Conservation (phyloP, 2,888 invertebrate genomes). For the Erebia aethiops region DNA sequence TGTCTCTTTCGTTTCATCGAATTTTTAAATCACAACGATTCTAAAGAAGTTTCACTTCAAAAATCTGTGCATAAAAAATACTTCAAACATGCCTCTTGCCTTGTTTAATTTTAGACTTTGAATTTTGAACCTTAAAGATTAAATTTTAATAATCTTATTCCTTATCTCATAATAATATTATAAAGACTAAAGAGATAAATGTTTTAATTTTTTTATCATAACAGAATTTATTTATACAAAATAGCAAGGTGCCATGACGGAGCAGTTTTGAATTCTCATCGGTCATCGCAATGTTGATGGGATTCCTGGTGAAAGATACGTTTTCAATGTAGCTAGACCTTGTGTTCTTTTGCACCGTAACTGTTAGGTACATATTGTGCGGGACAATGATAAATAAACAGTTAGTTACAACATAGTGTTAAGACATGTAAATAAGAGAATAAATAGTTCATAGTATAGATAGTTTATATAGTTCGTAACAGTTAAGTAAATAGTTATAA, state of each 20-base stretch:
- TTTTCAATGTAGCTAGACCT: neutral
- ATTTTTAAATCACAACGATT: no score
- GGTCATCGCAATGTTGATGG: conserved; percentile 13
- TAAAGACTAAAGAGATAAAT: neutral
- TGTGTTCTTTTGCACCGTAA: neutral
- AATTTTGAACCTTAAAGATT: neutral
- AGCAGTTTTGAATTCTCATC: conserved; percentile 17
- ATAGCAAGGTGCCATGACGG: conserved; percentile 24
- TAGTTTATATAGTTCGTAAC: no score
- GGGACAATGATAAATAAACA: no score
- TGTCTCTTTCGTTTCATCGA: no score
- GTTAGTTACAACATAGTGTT: no score
- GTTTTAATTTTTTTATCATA: conserved; percentile 17
- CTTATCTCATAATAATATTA: conserved; percentile 5
- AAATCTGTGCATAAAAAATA: no score
- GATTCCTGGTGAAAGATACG: neutral
- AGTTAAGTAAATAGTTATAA: no score
- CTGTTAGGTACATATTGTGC: no score
- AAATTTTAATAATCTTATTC: conserved; percentile 4
- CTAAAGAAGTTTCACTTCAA: no score
- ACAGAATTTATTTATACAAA: neutral
- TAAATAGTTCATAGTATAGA: no score
- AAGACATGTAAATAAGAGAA: no score
- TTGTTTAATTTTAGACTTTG: neutral
- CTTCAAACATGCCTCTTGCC: no score